Conservation (phyloP, 2,888 invertebrate genomes). For the Agonopterix alstromeriana region DNA sequence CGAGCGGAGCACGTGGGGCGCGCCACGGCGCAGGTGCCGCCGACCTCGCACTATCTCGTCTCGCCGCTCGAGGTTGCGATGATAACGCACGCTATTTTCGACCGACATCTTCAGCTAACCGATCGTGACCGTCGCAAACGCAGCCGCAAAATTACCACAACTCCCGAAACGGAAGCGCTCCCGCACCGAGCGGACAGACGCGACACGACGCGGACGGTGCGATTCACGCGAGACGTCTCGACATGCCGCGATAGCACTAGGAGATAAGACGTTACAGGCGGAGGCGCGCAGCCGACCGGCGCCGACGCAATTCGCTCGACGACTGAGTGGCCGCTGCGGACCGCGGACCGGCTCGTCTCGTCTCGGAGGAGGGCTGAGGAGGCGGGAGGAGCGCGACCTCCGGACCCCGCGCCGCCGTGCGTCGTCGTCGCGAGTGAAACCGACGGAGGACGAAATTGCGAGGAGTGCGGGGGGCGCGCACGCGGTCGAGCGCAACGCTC, state of each 20-base stretch:
- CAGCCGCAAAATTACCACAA: constrained; percentile 48
- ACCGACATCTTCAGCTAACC: constrained; percentile 45
- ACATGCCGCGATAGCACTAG: constrained; percentile 19
- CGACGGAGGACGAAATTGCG: constrained; percentile 51
- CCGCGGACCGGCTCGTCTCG: constrained; percentile 32
- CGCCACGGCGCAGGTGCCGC: constrained; percentile 60
- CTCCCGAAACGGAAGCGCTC: constrained; percentile 50
- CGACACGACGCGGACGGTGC: constrained; percentile 24
- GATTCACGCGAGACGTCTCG: constrained; percentile 29
- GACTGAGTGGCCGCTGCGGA: constrained; percentile 49
- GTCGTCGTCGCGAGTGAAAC: constrained; percentile 47
- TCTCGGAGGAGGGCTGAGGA: constrained; percentile 30
- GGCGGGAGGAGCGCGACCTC: constrained; percentile 28
- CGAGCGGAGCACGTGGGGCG: constrained; percentile 51
- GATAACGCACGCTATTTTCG: constrained; percentile 72
- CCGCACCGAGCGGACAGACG: constrained; percentile 2
- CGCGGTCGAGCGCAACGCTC: constrained; percentile 69
- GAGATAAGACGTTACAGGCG: constrained; percentile 14
- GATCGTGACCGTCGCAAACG: constrained; percentile 61
- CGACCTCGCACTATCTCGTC: constrained; percentile 72
- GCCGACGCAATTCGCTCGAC: constrained; percentile 69
- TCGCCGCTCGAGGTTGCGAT: constrained; percentile 68
- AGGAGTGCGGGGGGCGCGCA: constrained; percentile 47
- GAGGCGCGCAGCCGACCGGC: constrained; percentile 40
- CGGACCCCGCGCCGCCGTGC: constrained; percentile 46